phyloP scores from a whole-genome alignment of 2,888 invertebrate species.

The Stenotaenia linearis region DNA sequence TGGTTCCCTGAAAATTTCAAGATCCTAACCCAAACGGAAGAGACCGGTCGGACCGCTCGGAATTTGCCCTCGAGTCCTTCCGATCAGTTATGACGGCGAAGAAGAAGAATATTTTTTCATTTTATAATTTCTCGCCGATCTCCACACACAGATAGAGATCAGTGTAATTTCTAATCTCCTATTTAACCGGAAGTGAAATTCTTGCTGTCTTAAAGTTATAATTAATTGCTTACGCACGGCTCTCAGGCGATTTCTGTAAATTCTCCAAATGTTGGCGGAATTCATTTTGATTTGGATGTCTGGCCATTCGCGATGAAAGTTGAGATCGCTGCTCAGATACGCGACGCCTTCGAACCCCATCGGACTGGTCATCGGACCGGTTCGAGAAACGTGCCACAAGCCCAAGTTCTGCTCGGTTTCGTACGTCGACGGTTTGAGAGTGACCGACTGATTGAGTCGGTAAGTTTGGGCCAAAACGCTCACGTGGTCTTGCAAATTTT shows the following conservation, averaged over 20 bases:
- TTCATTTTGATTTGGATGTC: not conserved
- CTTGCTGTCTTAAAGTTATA: too few species aligned
- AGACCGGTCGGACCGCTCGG: too few species aligned
- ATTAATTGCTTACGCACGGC: not conserved
- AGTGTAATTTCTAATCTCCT: too few species aligned
- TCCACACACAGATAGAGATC: too few species aligned
- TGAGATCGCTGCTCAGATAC: not conserved
- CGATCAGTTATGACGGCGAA: too few species aligned
- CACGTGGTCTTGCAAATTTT: not conserved
- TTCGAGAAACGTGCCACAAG: not conserved
- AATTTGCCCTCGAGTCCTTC: too few species aligned
- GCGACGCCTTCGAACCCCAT: not conserved
- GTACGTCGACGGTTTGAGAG: not conserved
- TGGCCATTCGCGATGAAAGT: not conserved
- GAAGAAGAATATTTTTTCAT: too few species aligned
- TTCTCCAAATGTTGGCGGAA: not conserved
- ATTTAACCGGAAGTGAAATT: too few species aligned
- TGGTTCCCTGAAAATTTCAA: too few species aligned
- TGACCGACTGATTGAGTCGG: not conserved
- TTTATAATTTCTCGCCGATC: too few species aligned
- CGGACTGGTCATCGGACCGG: not conserved
- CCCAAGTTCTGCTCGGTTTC: not conserved
- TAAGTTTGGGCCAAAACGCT: not conserved
- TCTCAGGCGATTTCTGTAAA: not conserved
- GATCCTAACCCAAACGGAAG: too few species aligned